Evolutionary conservation across 2,888 invertebrate species (phyloP), one percentile per base, ranked within the genome.

Genomic region (Synergus umbraculus): DNA sequence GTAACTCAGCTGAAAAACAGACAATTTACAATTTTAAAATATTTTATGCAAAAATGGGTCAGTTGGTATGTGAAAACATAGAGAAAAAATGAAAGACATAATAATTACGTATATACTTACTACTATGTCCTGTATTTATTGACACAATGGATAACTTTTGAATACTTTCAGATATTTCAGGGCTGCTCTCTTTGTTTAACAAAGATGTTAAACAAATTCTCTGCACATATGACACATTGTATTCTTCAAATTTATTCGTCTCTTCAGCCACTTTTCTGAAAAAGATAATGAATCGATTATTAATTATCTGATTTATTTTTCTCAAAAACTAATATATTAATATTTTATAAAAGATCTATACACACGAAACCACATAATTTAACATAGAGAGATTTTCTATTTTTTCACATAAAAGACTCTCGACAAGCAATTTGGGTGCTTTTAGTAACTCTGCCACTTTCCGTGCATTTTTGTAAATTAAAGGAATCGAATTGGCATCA

Each of bases 381-480:
- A 91, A 80, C 76, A 86, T 49, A 7, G 82, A 79, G 18, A 80
- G 49, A 58, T 86, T 73, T 49, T 84, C 81, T 7, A 79, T 84
- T 10, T 49, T 60, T 15, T 88, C 76, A 58, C 87, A 82, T 15
- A 90, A 86, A 18, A 78, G 76, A 46, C 84, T 85, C 12, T 85
- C 58, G 46, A 86, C 86, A 41, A 83, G 43, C 8, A 88, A 79
- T 79, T 82, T 84, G 65, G 87, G 78, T 64, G 88, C 69, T 54
- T 77, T 58, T n/a, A 91, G 78, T 77, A 89, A 78, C 64, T 82
- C 60, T 15, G 88, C 86, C 7, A 89, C 58, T 84, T 86, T 87
- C 44, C 82, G 83, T 63, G 85, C 78, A 44, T 83, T 85, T 67
- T 81, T 85, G 9, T 84, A 87, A 69, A 81, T 63, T 22, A 37